Conservation (phyloP, 2,797 vertebrate genomes). For the Selene dorsalis region DNA sequence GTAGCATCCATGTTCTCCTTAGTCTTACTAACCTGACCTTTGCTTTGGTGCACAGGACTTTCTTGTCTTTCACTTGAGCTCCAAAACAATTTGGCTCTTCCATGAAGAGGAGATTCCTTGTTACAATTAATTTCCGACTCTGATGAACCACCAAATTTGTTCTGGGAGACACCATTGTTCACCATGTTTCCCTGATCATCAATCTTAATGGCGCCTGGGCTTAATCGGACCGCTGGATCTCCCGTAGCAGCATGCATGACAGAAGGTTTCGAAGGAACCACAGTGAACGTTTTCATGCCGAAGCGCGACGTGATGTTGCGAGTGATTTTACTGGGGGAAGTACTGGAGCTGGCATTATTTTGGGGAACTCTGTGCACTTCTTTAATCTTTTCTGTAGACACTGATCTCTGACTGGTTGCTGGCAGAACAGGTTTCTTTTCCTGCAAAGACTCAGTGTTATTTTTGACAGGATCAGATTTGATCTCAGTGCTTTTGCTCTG, state of each 20-base stretch:
- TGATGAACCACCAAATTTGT: conserved; percentile 53
- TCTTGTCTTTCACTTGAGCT: conserved; percentile 83
- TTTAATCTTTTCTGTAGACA: conserved; percentile 37
- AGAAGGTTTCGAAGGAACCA: conserved; percentile 89
- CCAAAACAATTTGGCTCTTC: conserved; percentile 91
- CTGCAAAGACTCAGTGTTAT: conserved; percentile 35
- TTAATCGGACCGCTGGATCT: conserved; percentile 76
- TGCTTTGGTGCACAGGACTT: conserved; percentile 29
- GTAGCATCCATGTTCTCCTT: conserved; percentile 60
- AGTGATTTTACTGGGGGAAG: conserved; percentile 78
- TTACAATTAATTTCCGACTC: conserved; percentile 51
- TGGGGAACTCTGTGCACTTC: conserved; percentile 47
- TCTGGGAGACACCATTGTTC: conserved; percentile 39
- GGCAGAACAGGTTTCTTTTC: conserved; percentile 51
- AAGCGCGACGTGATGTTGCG: conserved; percentile 84
- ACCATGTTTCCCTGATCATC: conserved; percentile 96
- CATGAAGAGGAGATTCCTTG: conserved; percentile 78
- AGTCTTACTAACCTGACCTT: conserved; percentile 54
- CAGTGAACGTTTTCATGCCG: conserved; percentile 94
- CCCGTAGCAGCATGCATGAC: conserved; percentile 63
- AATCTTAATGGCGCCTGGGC: conserved; percentile 91
- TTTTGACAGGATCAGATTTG: conserved; percentile 45
- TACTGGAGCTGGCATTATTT: conserved; percentile 36
- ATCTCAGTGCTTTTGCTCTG: conserved; percentile 31
- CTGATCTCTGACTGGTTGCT: conserved; percentile 37